These are phyloP conservation scores for Amaurobius ferox DNA, from an alignment of 2,888 invertebrate genomes.

Conservation along the genomic window DNA sequence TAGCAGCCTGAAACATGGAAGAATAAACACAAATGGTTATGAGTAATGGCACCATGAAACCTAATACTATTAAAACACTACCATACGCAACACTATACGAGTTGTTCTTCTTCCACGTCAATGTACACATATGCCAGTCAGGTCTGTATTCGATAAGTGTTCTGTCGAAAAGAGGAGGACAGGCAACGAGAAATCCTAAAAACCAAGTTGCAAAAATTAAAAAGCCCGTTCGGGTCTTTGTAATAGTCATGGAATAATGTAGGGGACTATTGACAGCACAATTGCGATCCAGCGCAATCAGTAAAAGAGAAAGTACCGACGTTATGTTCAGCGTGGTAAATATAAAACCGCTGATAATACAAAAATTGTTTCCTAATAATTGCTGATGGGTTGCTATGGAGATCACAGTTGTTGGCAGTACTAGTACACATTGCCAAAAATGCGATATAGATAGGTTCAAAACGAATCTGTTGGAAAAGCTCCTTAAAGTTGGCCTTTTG, in stretches of 20 bases:
- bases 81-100: conserved; percentile 77
- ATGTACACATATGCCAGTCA: conserved; percentile 75
- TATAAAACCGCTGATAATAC: conserved; percentile 82
- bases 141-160: conserved; percentile 73
- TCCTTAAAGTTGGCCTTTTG: conserved; percentile 84
- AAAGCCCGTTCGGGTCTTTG: conserved; percentile 78
- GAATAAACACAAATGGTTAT: conserved; percentile 85
- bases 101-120: conserved; percentile 76
- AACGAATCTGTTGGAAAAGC: conserved; percentile 85
- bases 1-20: conserved; percentile 86
- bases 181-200: conserved; percentile 77
- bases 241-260: conserved; percentile 81
- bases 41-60: conserved; percentile 79
- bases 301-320: conserved; percentile 82
- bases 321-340: conserved; percentile 81
- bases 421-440: conserved; percentile 78
- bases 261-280: conserved; percentile 83
- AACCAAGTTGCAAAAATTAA: conserved; percentile 79
- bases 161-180: conserved; percentile 77
- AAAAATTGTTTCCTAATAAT: conserved; percentile 77
- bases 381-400: conserved; percentile 77
- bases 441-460: conserved; percentile 81
- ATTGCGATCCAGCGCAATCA: conserved; percentile 83
- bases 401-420: conserved; percentile 79
- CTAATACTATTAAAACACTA: conserved; percentile 78